Conservation (phyloP, 2,797 vertebrate species). For the Microcaecilia unicolor region DNA sequence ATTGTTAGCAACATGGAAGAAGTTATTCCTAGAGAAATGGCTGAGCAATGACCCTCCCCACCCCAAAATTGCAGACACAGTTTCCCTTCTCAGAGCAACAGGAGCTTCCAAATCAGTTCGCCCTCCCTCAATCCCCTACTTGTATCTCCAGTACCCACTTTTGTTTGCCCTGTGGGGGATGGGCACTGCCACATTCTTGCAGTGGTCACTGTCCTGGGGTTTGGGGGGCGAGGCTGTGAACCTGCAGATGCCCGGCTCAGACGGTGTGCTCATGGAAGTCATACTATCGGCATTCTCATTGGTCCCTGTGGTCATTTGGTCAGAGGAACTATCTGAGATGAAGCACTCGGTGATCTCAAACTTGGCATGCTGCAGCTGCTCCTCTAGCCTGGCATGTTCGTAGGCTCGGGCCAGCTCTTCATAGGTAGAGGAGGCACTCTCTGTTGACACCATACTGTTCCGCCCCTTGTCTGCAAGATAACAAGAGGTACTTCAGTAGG, state of each 20-base stretch:
- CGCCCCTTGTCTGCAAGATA: constrained; percentile 80
- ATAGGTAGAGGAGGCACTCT: constrained; percentile 77
- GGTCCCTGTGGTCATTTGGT: constrained; percentile 98
- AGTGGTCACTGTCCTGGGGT: constrained; percentile 89
- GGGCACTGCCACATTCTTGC: constrained; percentile 95
- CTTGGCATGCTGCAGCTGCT: constrained; percentile 72
- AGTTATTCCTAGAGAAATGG: too few relatives aligned
- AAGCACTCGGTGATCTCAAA: constrained; percentile 97
- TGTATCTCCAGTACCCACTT: constrained; percentile 53
- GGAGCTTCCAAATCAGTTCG: not conserved
- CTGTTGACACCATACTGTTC: constrained; percentile 98
- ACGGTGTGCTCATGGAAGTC: constrained; percentile 97
- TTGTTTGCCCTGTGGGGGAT: constrained; percentile 94
- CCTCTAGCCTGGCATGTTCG: constrained; percentile 70
- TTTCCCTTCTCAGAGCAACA: too few relatives aligned
- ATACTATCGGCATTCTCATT: constrained; percentile 96
- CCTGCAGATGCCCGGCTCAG: constrained; percentile 92
- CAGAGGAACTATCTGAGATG: constrained; percentile 93
- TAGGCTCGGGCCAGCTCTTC: constrained; percentile 72
- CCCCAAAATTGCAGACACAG: too few relatives aligned
- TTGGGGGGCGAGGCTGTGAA: constrained; percentile 95
- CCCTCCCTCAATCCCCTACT: not conserved
- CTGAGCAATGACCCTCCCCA: too few relatives aligned
- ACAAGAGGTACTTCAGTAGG: not conserved
- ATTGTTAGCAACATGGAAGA: too few relatives aligned